phyloP scores from a whole-genome alignment of 1,140 invertebrate genomes.

The Physella acuta region DNA sequence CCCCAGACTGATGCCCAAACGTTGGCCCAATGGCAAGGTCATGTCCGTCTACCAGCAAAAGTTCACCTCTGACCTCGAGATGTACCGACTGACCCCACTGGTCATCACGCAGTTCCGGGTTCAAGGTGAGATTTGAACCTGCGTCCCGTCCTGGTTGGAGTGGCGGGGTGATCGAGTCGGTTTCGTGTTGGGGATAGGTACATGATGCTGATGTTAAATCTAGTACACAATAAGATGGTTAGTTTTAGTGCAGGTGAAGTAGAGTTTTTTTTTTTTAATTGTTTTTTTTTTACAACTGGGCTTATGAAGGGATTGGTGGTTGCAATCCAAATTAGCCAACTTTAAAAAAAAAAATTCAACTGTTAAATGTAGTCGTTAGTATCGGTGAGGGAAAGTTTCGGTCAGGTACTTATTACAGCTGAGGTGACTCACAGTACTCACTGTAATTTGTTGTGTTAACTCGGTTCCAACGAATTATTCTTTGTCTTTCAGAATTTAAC shows the following conservation, averaged over 20 bases:
- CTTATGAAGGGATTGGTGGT: background rate
- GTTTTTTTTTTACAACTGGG: background rate
- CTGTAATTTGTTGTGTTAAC: too few species aligned
- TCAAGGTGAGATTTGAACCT: background rate
- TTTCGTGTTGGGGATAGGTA: background rate
- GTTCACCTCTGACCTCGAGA: conserved; percentile 10
- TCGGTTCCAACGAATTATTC: too few species aligned
- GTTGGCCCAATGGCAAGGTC: background rate
- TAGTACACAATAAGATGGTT: background rate
- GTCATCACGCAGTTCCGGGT: conserved; percentile 5
- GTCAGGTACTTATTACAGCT: background rate
- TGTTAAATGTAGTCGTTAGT: background rate
- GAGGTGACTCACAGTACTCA: background rate
- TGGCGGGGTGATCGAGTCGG: background rate
- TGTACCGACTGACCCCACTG: conserved; percentile 12
- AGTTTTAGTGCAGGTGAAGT: background rate
- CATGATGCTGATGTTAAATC: background rate
- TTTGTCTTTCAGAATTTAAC: too few species aligned
- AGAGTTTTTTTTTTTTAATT: background rate
- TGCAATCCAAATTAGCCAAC: background rate
- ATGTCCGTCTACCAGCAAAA: conserved; percentile 16
- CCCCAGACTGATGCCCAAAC: background rate
- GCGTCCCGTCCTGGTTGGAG: background rate
- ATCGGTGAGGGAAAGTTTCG: background rate
- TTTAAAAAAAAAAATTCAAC: background rate